Base-by-base conservation (phyloP, 2,797 vertebrate genomes). In the Phrynocephalus guinanensis region DNA sequence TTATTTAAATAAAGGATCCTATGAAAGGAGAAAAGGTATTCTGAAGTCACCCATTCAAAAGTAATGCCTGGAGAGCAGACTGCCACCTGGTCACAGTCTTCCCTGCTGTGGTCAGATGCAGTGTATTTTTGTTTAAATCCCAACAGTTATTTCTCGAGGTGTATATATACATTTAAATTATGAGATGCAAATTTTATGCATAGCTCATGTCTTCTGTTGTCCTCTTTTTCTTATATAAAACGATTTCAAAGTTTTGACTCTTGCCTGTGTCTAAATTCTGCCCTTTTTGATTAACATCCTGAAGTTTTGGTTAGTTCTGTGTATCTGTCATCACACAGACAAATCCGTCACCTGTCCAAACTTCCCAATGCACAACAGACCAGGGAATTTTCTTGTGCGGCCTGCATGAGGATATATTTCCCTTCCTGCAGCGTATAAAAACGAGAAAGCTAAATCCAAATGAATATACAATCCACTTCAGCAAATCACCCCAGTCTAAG, bases 371-470 rank as follows among this genome's bases (percentile, higher is more conserved):
- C 6, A 3, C 22, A 68, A 15, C 50, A 56, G 81, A 83, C 63
- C 63, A 70, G 30, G 48, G 72, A 77, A 20, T 70, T 83, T 83
- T 73, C 30, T 66, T 38, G 38, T 77, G 70, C 63, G 38, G 72
- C 48, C 15, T 83, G 52, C 24, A 56, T 38, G 72, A 77, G 15
- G 66, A 26, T 38, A 67, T 78, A 83, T 83, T 77, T 83, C 63
- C 77, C 82, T 73, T 77, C 48, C 52, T 60, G 48, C 86, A 83
- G 73, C 22, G 30, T 60, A 86, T 73, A 63, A 73, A 86, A 28
- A 73, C n/a, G 28, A 66, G 66, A n/a, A 86, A 16, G 63, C 50
- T 38, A 70, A 44, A 78, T 87, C 73, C 30, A 77, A 70, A 83
- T 83, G 83, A 77, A 52, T 38, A 77, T 68, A 30, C 63, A 83